Percentiles rank a stretch among this genome's conserved stretches.
Conservation (phyloP, 2,797 vertebrate species). For the Spea hammondii region DNA sequence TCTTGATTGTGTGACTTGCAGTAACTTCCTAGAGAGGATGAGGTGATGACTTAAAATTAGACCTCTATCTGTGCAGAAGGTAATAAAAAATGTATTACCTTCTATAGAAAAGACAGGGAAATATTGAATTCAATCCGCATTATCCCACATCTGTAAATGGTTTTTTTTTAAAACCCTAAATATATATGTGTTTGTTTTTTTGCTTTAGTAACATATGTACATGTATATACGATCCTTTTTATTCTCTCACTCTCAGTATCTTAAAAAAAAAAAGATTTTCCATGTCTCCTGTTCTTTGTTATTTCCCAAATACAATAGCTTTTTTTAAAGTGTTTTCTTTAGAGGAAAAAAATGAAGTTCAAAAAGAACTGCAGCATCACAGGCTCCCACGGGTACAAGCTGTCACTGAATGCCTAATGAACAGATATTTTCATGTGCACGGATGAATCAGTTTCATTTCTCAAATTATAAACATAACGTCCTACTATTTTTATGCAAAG, state of each 20-base stretch:
- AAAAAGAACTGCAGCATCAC: slow-evolving; percentile 49
- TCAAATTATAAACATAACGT: slow-evolving; percentile 52
- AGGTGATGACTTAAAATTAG: too few relatives aligned
- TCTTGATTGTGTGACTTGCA: too few relatives aligned
- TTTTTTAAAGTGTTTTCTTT: slow-evolving; percentile 48
- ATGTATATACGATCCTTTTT: slow-evolving; percentile 16
- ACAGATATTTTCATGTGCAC: slow-evolving; percentile 50
- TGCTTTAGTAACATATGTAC: neutral
- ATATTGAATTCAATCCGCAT: too few relatives aligned
- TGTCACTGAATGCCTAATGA: slow-evolving; percentile 52
- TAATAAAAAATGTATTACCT: too few relatives aligned
- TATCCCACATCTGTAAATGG: too few relatives aligned
- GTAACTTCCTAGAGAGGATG: too few relatives aligned
- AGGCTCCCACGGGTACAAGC: slow-evolving; percentile 52
- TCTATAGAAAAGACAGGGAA: too few relatives aligned
- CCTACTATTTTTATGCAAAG: slow-evolving; percentile 53
- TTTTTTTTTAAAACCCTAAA: too few relatives aligned
- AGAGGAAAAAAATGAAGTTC: slow-evolving; percentile 46
- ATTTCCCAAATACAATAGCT: slow-evolving; percentile 46
- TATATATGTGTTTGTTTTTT: slow-evolving; percentile 3
- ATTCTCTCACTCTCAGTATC: slow-evolving; percentile 23
- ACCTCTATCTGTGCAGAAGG: too few relatives aligned
- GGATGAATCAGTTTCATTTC: slow-evolving; percentile 53
- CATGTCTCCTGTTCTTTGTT: slow-evolving; percentile 40
- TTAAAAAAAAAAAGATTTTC: slow-evolving; percentile 28